A percentile compares a stretch with the other conserved stretches of the same genome.
Evolutionary conservation across 1,140 invertebrate species (phyloP).

Genomic region (Drosophila oshimai): DNA sequence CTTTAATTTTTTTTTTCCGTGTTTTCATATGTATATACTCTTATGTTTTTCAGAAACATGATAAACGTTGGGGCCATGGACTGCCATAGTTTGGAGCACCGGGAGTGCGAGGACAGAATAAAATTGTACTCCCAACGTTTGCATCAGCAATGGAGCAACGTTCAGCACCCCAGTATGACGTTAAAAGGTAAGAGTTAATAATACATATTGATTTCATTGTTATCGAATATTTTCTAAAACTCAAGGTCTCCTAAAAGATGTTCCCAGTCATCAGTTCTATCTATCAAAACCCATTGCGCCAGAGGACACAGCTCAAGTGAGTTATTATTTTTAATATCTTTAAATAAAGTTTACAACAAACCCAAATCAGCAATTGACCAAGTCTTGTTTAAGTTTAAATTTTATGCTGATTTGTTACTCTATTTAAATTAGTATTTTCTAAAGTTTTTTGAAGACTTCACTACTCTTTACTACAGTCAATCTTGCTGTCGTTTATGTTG

Average conservation of each 20-base stretch:
- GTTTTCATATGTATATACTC: too few species aligned
- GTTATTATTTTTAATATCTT: conserved; percentile 82
- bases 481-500: too few species aligned
- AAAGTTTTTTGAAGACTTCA: too few species aligned
- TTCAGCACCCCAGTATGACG: conserved; percentile 59
- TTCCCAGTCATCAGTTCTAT: conserved; percentile 70
- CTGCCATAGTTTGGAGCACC: conserved; percentile 89
- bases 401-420: too few species aligned
- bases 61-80: conserved; percentile 92
- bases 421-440: too few species aligned
- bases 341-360: too few species aligned
- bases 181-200: conserved; percentile 42
- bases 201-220: neutral
- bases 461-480: too few species aligned
- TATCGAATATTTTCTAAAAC: neutral
- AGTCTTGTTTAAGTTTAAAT: too few species aligned
- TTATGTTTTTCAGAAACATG: conserved; percentile 86
- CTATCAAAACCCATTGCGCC: conserved; percentile 50
- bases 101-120: conserved; percentile 90
- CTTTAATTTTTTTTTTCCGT: too few species aligned
- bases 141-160: conserved; percentile 83
- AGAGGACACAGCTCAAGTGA: conserved; percentile 70
- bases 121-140: conserved; percentile 87
- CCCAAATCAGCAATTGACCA: too few species aligned
- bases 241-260: conserved; percentile 72